A percentile compares a stretch with the other conserved stretches of the same genome.
Conservation (phyloP, 1,140 invertebrate species). For the Patella vulgata region DNA sequence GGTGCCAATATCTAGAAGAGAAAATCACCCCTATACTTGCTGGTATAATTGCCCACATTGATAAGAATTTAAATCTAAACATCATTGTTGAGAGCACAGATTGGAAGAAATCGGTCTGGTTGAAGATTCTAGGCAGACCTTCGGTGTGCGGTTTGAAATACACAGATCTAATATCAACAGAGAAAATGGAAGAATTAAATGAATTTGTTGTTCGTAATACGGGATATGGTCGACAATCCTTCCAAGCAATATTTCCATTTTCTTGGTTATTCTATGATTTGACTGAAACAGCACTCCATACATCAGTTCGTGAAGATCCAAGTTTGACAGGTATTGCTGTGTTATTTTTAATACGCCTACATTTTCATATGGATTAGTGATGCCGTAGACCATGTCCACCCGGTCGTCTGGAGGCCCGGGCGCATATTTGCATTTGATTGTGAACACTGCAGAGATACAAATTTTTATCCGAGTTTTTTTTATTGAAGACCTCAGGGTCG, state of each 20-base stretch:
- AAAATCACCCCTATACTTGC: conserved; percentile 50
- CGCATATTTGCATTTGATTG: too few relatives aligned
- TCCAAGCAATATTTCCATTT: conserved; percentile 39
- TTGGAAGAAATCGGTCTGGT: conserved; percentile 34
- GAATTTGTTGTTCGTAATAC: conserved; percentile 34
- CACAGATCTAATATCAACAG: conserved; percentile 27
- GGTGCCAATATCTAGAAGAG: conserved; percentile 42
- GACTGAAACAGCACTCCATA: too few relatives aligned
- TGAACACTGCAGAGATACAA: too few relatives aligned
- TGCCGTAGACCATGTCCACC: too few relatives aligned
- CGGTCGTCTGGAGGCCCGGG: too few relatives aligned
- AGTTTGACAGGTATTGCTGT: too few relatives aligned
- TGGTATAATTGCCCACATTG: conserved; percentile 45
- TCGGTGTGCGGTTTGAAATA: conserved; percentile 24
- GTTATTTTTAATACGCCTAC: too few relatives aligned
- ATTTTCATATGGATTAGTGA: too few relatives aligned
- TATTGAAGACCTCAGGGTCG: too few relatives aligned
- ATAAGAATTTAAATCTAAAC: conserved; percentile 52
- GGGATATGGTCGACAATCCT: conserved; percentile 17
- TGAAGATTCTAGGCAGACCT: conserved; percentile 26
- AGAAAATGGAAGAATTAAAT: conserved; percentile 26
- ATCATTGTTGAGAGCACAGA: conserved; percentile 21
- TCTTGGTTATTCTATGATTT: conserved; percentile 46
- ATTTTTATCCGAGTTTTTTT: too few relatives aligned
- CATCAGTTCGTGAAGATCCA: too few relatives aligned